Evolutionary conservation across 1,140 invertebrate genomes (phyloP), one percentile per base, ranked within the genome.

Genomic region (Drosophila dunni): DNA sequence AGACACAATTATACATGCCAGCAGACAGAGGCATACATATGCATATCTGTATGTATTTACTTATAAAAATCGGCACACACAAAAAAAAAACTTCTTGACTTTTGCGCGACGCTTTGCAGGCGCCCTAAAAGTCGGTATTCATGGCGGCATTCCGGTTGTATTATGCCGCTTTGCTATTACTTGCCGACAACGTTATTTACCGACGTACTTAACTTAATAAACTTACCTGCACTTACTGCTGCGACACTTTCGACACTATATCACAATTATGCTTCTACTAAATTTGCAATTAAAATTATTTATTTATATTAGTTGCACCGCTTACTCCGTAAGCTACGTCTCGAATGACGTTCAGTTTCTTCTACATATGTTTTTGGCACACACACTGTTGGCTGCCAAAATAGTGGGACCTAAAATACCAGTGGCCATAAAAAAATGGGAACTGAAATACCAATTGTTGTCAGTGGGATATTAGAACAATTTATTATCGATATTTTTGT

Each of bases 221-320:
- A 50, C 64, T 40, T 34, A 72, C 69, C 46, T 66, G 53, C 51
- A 58, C 48, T 72, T 50, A 56, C 64, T 68, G 40, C 45, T 73
- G 46, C 48, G 46, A 38, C 46, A 24, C 36, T 40, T 24, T 56
- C 8, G 9, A 38, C 61, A 63, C 61, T 63, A 50, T 68, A 68
- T 73, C 64, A 68, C 64, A 68, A 53, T 33, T 75, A 57, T 70
- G 36, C 29, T 70, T 70, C 33, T n/a, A 24, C 50, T 24, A 44
- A n/a, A 17, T 17, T 42, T 44, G 33, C 15, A 56, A 56, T 44
- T 34, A 17, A 63, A 57, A 36, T 45, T 63, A 70, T 70, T 75
- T 70, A 75, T 63, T 75, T 75, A 63, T 71, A 45, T 75, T 42
- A 50, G 45, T 75, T 50, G 66, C 60, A 51, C 64, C 70, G 70